Conservation (phyloP, 2,888 invertebrate genomes). For the Aphidoletes aphidimyza region DNA sequence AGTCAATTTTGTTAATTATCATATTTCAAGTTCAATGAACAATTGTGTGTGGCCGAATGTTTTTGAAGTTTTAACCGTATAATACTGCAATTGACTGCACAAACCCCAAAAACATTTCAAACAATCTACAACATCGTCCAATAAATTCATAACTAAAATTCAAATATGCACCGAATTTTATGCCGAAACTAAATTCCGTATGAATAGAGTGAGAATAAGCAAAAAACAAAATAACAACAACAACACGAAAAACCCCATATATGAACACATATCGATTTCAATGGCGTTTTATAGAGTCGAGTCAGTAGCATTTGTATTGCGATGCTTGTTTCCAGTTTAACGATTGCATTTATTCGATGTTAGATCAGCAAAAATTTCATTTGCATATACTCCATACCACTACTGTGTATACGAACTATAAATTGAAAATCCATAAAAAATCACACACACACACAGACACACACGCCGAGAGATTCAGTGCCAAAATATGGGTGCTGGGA, state of each 20-base stretch:
- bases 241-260: no score
- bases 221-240: not conserved
- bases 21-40: slow-evolving; percentile 8
- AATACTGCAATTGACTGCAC: no score
- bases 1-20: not conserved
- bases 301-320: not conserved
- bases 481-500: no score
- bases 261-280: not conserved
- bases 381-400: no score
- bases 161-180: no score
- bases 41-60: not conserved
- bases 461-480: no score
- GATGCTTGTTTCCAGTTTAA: not conserved
- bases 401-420: no score
- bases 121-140: not conserved
- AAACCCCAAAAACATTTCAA: no score
- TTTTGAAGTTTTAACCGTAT: not conserved
- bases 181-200: no score
- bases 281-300: not conserved
- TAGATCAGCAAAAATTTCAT: not conserved
- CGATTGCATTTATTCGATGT: not conserved
- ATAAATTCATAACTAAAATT: not conserved
- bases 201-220: not conserved
- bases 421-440: no score
- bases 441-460: not conserved